phyloP scores from a whole-genome alignment of 2,113 vertebrate species.

The Crotalus viridis region DNA sequence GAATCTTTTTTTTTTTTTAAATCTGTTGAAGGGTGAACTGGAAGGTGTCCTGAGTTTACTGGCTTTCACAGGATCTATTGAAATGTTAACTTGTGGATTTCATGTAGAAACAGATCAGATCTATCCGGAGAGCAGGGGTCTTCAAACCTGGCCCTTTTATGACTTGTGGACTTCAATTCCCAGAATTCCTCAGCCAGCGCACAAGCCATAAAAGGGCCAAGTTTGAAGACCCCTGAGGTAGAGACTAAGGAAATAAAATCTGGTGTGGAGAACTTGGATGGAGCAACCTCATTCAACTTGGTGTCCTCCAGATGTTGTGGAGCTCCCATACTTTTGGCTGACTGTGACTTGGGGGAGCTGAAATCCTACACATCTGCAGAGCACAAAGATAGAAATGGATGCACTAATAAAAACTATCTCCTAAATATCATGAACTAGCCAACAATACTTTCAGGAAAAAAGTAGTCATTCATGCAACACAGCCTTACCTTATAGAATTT shows the following conservation, averaged over 20 bases:
- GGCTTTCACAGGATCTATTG: not conserved
- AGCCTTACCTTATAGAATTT: not conserved
- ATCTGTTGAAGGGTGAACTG: not conserved
- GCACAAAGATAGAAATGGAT: not conserved
- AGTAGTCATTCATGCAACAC: not conserved
- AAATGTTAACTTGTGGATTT: not conserved
- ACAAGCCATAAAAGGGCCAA: too few species aligned
- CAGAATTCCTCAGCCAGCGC: too few species aligned
- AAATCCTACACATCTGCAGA: not conserved
- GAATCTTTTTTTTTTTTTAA: slow-evolving; percentile 22
- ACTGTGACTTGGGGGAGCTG: too few species aligned
- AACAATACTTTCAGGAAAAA: not conserved
- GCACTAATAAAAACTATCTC: not conserved
- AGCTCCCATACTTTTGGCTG: not conserved
- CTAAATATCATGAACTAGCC: not conserved
- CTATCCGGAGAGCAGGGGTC: not conserved
- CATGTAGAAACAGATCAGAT: not conserved
- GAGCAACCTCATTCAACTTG: not conserved
- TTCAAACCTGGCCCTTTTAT: too few species aligned
- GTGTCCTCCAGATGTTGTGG: not conserved
- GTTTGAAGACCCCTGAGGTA: not conserved
- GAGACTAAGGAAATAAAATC: not conserved
- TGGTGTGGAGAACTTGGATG: not conserved
- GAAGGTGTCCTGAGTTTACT: not conserved
- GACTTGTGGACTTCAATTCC: too few species aligned